Evolutionary conservation across 2,888 invertebrate genomes (phyloP).

Genomic region (Campoplex capitator): DNA sequence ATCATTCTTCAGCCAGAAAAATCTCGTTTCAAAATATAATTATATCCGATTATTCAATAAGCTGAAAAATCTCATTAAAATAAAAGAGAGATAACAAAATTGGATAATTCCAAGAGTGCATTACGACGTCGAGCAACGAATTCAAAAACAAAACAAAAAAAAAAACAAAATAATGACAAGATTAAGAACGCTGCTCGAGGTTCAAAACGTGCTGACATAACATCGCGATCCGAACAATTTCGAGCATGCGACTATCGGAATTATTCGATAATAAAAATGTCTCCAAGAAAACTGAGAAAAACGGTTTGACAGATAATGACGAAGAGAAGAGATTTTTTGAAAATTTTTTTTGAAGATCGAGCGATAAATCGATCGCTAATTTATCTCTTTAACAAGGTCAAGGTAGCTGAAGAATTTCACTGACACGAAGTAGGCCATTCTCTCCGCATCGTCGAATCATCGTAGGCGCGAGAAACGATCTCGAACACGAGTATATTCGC

Average conservation of each 20-base stretch:
- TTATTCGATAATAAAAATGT: constrained; percentile 17
- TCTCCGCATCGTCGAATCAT: constrained; percentile 62
- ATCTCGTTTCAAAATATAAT: too few species aligned
- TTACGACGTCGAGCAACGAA: not conserved
- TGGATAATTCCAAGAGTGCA: not conserved
- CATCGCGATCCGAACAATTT: constrained; percentile 24
- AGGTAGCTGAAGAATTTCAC: constrained; percentile 68
- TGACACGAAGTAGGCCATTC: constrained; percentile 68
- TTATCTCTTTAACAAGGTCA: constrained; percentile 69
- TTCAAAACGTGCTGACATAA: constrained; percentile 37
- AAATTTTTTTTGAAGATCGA: constrained; percentile 2
- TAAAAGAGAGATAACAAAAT: not conserved
- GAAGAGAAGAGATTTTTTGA: too few species aligned
- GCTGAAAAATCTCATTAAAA: not conserved
- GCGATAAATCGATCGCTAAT: constrained; percentile 46
- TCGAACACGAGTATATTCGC: constrained; percentile 24
- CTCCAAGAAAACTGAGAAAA: not conserved
- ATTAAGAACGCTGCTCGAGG: not conserved
- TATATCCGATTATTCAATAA: not conserved
- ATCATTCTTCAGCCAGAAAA: not conserved
- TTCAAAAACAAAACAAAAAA: not conserved
- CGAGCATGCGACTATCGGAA: constrained; percentile 31
- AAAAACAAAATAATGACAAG: not conserved
- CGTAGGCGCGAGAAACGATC: constrained; percentile 46
- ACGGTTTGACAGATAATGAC: too few species aligned